phyloP scores from a whole-genome alignment of 2,888 invertebrate species.

The Eueremaeus valkanovi region DNA sequence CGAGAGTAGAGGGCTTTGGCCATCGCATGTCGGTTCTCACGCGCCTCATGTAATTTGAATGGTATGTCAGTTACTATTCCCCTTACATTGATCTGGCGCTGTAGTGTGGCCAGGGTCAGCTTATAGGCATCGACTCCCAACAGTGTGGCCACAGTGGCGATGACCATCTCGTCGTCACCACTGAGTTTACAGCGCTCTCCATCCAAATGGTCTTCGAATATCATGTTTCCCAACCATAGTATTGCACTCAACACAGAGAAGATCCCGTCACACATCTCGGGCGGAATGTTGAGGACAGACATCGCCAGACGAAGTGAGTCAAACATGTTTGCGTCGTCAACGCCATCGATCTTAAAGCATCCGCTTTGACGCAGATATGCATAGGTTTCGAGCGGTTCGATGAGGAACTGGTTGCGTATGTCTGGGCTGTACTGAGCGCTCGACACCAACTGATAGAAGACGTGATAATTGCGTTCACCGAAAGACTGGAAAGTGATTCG shows the following conservation, averaged over 20 bases:
- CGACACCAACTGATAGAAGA: conserved; percentile 84
- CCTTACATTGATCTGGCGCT: conserved; percentile 80
- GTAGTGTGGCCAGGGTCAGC: conserved; percentile 68
- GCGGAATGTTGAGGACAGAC: conserved; percentile 67
- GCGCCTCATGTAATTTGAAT: conserved; percentile 77
- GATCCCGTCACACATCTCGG: conserved; percentile 79
- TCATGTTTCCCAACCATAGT: conserved; percentile 82
- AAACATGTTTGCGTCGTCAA: conserved; percentile 65
- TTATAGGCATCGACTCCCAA: conserved; percentile 71
- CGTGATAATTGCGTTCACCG: conserved; percentile 83
- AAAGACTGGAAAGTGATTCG: conserved; percentile 83
- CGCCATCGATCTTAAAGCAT: conserved; percentile 64
- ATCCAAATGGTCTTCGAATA: conserved; percentile 74
- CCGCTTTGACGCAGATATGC: conserved; percentile 71
- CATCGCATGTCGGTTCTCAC: conserved; percentile 89
- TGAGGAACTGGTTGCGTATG: conserved; percentile 60
- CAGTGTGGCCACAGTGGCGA: conserved; percentile 67
- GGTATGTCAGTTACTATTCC: conserved; percentile 91
- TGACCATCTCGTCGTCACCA: conserved; percentile 65
- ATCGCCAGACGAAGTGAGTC: conserved; percentile 82
- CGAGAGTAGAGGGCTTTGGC: conserved; percentile 83
- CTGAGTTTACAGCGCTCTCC: conserved; percentile 76
- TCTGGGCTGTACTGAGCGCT: conserved; percentile 58
- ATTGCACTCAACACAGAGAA: conserved; percentile 83
- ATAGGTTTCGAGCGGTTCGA: conserved; percentile 71